Base-by-base conservation (phyloP, 1,140 invertebrate species). In the Bombus balteatus region DNA sequence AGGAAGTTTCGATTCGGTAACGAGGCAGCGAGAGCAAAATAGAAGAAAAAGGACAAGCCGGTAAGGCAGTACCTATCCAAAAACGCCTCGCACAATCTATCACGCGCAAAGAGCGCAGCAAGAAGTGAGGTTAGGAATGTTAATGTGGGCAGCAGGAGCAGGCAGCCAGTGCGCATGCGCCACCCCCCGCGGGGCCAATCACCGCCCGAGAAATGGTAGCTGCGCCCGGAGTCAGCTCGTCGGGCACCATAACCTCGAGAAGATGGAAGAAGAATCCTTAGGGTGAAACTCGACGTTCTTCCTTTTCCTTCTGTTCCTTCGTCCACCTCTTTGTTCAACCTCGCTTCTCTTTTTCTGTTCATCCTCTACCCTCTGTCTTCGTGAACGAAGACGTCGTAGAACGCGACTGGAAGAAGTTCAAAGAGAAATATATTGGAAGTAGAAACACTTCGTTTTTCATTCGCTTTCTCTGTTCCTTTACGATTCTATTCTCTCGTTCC, bases 171-270 rank as follows among this genome's bases (percentile, higher is more conserved):
- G 89, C 92, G 93, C 93, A 91, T 93, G 94, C 92, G 92, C 92
- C 92, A 94, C 93, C 94, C 93, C 94, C 94, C 85, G 94, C 93
- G 85, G 94, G 94, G 94, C 93, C 94, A 95, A 95, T 94, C 94
- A 95, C 94, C 92, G 92, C 91, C 92, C 93, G 92, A 95, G 94
- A 95, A 94, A 94, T 94, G 93, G 94, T 95, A 94, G 94, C 93
- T 92, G 91, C 88, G 90, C 90, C 90, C 92, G 83, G 87, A 94
- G 91, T 93, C 93, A 92, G 91, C 93, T 93, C 75, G 90, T 90
- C 88, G 89, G 90, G 73, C 86, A 87, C 85, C 82, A 88, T 87
- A 86, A 85, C 84, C 88, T 85, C 82, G 72, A 74, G 78, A 92
- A 90, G 87, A 91, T 91, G 90, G 85, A 91, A 92, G 90, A 89